phyloP scores from a whole-genome alignment of 2,888 invertebrate species.

The Hemicrepidius hirtus region DNA sequence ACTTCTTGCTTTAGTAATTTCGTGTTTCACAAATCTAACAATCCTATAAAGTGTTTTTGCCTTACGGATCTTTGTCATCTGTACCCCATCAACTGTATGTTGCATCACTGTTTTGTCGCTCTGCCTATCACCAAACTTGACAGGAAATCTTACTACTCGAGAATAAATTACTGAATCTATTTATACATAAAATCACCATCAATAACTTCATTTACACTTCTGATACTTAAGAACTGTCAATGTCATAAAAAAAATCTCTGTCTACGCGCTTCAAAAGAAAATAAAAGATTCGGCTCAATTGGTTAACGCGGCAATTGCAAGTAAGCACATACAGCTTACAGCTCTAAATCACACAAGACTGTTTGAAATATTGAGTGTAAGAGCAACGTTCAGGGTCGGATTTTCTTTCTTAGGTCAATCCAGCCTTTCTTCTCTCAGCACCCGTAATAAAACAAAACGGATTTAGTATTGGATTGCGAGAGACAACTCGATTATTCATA shows the following conservation, averaged over 20 bases:
- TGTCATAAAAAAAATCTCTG: no score
- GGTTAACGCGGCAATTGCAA: conserved; percentile 18
- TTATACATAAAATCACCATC: not conserved
- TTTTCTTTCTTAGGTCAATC: conserved; percentile 21
- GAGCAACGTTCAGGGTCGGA: conserved; percentile 24
- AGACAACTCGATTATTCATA: conserved; percentile 39
- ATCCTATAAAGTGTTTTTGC: conserved; percentile 2
- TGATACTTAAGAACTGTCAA: no score
- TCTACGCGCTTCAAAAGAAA: not conserved
- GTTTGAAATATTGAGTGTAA: conserved; percentile 26
- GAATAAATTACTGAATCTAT: no score
- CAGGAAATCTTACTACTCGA: no score
- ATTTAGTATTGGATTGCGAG: conserved; percentile 26
- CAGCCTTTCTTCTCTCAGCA: conserved; percentile 20
- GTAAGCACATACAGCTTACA: conserved; percentile 10
- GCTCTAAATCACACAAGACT: conserved; percentile 15
- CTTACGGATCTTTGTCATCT: not conserved
- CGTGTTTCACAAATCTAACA: not conserved
- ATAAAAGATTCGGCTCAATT: not conserved
- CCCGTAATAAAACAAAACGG: conserved; percentile 22
- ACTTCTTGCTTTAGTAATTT: not conserved
- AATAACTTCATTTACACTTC: no score
- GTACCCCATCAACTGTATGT: not conserved
- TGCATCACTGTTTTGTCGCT: no score
- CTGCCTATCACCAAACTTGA: no score